These are phyloP conservation scores for Mastomys natalensis DNA, from an alignment of 2,113 vertebrate genomes.

Conservation along the genomic window DNA sequence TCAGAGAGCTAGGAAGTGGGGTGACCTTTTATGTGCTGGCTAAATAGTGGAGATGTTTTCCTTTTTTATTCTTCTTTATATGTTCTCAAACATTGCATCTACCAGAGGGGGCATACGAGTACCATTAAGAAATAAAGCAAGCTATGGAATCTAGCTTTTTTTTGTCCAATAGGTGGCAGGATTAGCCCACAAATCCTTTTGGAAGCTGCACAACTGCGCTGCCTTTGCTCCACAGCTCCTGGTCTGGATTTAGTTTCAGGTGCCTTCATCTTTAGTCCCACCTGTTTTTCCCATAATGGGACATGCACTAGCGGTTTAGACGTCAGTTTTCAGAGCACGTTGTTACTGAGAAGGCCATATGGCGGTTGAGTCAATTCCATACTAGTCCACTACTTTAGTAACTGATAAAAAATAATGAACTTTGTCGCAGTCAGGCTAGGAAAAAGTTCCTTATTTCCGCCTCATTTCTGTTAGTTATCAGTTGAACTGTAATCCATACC, in stretches of 20 bases:
- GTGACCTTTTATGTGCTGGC: neutral
- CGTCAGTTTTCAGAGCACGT: neutral
- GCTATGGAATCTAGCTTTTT: neutral
- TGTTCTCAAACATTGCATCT: neutral
- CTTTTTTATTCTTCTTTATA: neutral
- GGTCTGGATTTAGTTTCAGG: neutral
- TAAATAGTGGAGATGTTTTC: neutral
- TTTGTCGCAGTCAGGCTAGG: neutral
- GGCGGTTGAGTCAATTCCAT: neutral
- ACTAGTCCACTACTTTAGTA: neutral
- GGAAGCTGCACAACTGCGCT: neutral
- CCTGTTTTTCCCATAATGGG: neutral
- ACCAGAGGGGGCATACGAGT: neutral
- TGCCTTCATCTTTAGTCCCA: neutral
- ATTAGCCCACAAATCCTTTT: constrained; percentile 50
- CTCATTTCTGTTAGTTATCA: constrained; percentile 25
- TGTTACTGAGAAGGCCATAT: neutral
- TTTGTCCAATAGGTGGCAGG: constrained; percentile 72
- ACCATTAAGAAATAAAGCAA: neutral
- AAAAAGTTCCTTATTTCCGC: neutral
- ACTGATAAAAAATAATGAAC: neutral
- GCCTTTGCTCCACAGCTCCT: too few species aligned
- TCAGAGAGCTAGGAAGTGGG: neutral
- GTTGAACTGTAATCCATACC: neutral
- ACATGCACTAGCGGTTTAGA: neutral